Conservation (phyloP, 2,888 invertebrate genomes). For the Griposia aprilina region DNA sequence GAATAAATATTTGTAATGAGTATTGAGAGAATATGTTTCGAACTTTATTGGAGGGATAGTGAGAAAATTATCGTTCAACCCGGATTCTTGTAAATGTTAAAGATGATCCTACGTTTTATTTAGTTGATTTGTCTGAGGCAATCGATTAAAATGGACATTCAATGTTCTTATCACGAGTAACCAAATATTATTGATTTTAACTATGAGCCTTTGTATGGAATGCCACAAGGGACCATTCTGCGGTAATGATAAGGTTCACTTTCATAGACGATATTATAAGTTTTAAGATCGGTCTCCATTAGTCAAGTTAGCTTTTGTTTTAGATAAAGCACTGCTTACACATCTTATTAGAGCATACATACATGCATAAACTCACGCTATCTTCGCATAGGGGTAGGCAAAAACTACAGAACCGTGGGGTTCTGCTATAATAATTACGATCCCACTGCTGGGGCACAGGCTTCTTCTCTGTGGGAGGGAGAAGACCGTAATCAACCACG, state of each 20-base stretch:
- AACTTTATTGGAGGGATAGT: conserved; percentile 45
- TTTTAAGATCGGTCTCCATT: not conserved
- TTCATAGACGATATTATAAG: not conserved
- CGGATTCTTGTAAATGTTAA: conserved; percentile 47
- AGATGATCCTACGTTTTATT: conserved; percentile 33
- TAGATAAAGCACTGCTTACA: not conserved
- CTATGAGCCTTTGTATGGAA: not conserved
- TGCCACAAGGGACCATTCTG: not conserved
- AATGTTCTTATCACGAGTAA: not conserved
- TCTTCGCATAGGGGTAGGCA: too few relatives aligned
- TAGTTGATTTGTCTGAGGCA: not conserved
- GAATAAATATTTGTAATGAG: conserved; percentile 53
- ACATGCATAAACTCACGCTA: not conserved
- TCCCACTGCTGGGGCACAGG: too few relatives aligned
- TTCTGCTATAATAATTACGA: too few relatives aligned
- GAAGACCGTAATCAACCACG: too few relatives aligned
- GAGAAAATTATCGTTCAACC: conserved; percentile 38
- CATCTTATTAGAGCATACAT: not conserved
- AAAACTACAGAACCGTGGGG: too few relatives aligned
- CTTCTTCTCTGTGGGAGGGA: too few relatives aligned
- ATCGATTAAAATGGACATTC: not conserved
- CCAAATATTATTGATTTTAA: not conserved
- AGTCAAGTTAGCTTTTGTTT: not conserved
- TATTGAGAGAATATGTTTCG: conserved; percentile 47
- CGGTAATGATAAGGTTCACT: not conserved